These are phyloP conservation scores for Gopherus flavomarginatus DNA, from an alignment of 2,113 vertebrate species.

Conservation along the genomic window DNA sequence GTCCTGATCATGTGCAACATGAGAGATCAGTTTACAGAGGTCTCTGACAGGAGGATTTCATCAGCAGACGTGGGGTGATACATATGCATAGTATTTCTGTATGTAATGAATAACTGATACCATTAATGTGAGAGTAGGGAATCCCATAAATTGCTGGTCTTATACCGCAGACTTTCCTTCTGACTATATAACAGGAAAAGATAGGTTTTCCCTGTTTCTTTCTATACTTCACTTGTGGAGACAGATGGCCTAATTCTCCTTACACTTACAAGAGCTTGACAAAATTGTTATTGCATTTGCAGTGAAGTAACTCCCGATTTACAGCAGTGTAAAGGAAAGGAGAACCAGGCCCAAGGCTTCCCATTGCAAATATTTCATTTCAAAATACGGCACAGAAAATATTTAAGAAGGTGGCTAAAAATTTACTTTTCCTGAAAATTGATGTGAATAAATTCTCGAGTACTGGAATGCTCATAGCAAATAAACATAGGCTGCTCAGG, in stretches of 20 bases:
- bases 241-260: background rate
- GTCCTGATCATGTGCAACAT: conserved; percentile 46
- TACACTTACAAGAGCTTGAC: background rate
- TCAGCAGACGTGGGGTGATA: conserved; percentile 2
- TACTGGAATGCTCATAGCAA: background rate
- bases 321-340: background rate
- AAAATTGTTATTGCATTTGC: background rate
- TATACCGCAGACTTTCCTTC: background rate
- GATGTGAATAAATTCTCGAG: background rate
- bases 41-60: conserved; percentile 51
- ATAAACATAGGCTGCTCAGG: background rate
- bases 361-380: conserved; percentile 18
- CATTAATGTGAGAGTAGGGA: background rate
- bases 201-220: background rate
- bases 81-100: conserved; percentile 2
- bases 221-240: background rate
- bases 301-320: background rate
- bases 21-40: conserved; percentile 12
- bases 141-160: background rate
- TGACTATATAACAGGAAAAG: background rate
- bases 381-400: conserved; percentile 13
- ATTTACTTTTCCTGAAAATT: background rate
- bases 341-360: conserved; percentile 27
- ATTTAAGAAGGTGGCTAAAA: conserved; percentile 18
- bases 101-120: conserved; percentile 32